phyloP scores from a whole-genome alignment of 2,797 vertebrate genomes.

The Tachyglossus aculeatus region DNA sequence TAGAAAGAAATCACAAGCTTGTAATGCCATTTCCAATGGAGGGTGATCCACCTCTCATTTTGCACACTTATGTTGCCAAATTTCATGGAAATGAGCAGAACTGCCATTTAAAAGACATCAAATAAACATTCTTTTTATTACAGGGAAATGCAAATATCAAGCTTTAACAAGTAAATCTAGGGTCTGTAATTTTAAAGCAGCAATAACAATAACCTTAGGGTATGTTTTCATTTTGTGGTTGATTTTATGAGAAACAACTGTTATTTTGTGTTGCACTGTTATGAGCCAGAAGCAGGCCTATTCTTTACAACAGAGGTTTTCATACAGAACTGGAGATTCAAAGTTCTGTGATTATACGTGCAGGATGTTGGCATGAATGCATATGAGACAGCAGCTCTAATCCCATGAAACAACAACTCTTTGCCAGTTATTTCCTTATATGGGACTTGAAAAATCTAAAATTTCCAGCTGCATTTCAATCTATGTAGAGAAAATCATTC shows the following conservation, averaged over 20 bases:
- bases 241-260: constrained; percentile 66
- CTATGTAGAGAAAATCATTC: too few relatives aligned
- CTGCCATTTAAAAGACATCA: constrained; percentile 69
- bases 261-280: constrained; percentile 59
- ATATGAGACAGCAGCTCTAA: not conserved
- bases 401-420: not conserved
- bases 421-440: not conserved
- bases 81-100: constrained; percentile 66
- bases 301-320: constrained; percentile 36
- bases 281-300: constrained; percentile 30
- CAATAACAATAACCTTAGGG: constrained; percentile 68
- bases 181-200: constrained; percentile 68
- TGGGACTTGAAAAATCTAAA: not conserved
- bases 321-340: not conserved
- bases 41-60: constrained; percentile 47
- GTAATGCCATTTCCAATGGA: constrained; percentile 52
- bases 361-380: not conserved
- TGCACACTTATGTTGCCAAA: constrained; percentile 58
- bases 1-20: constrained; percentile 40
- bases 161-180: constrained; percentile 73
- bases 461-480: too few relatives aligned
- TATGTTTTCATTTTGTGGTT: constrained; percentile 59
- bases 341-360: constrained; percentile 26
- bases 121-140: constrained; percentile 70
- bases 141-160: constrained; percentile 69